These are phyloP conservation scores for Marasmarcha lunaedactyla DNA, from an alignment of 2,888 invertebrate genomes.

Conservation along the genomic window DNA sequence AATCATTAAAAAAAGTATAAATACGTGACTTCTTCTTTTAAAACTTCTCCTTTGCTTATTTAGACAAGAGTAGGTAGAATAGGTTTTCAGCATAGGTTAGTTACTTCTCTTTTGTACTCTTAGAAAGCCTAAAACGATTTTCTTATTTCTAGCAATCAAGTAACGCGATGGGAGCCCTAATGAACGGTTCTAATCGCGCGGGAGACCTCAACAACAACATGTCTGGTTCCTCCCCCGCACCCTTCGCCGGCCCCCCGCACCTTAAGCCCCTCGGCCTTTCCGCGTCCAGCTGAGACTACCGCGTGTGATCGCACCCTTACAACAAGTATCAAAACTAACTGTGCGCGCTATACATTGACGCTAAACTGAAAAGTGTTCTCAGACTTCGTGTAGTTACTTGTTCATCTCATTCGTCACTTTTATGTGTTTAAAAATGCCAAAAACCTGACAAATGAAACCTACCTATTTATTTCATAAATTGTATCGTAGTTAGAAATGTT, in stretches of 20 bases:
- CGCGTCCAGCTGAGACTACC: conserved; percentile 74
- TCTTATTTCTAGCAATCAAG: conserved; percentile 37
- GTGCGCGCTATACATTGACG: conserved; percentile 4
- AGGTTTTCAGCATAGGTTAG: no score
- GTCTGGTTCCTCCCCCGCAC: conserved; percentile 65
- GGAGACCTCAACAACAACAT: conserved; percentile 80
- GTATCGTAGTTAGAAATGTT: background rate
- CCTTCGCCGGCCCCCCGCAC: conserved; percentile 62
- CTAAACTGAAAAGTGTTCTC: conserved; percentile 1
- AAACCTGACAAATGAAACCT: no score
- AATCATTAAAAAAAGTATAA: no score
- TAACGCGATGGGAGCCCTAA: conserved; percentile 56
- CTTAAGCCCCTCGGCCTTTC: conserved; percentile 71
- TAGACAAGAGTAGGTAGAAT: no score
- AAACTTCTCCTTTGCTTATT: no score
- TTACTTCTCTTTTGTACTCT: no score
- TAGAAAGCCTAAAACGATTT: conserved; percentile 12
- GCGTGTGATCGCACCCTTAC: conserved; percentile 60
- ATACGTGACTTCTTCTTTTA: no score
- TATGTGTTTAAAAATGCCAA: no score
- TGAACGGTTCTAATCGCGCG: conserved; percentile 66
- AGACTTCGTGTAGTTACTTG: no score
- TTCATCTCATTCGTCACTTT: no score
- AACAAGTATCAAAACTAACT: conserved; percentile 54
- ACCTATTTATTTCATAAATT: background rate